Evolutionary conservation across 1,140 invertebrate genomes (phyloP), one percentile per base, ranked within the genome.

Genomic region (Drosophila prosaltans): DNA sequence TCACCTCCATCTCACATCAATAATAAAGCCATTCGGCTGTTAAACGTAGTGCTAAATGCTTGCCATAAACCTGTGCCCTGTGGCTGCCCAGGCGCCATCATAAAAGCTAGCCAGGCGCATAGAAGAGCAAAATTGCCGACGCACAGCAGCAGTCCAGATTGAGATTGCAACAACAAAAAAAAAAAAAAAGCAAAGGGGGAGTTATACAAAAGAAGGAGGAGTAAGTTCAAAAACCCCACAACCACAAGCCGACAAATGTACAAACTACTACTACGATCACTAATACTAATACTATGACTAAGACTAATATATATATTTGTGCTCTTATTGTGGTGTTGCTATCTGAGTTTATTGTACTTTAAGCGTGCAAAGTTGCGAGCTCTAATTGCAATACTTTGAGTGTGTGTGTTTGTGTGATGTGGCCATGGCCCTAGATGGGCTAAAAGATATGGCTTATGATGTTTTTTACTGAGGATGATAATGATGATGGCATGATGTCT

Each of bases 301-400:
- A 36, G 32, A 36, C 32, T 36, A 36, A 36, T 36, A 36, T 5
- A 6, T 6, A 36, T 36, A 7, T 36, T 6, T 36, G 1, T 36
- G 65, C 68, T 77, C 81, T 65, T 71, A 69, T 61, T 75, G 63
- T 72, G 48, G 80, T 71, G 79, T 70, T 73, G 81, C 78, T 69
- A 88, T 88, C 84, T 86, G 84, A 70, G 83, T 86, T 86, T 86
- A 86, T 83, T 86, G 83, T 88, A 88, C 81, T 84, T 81, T 86
- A 65, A 73, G 76, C 75, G 75, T 78, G 75, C 76, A 79, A 76
- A 73, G 67, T 64, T 66, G 61, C 74, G 30, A 81, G 75, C 69
- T 89, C 83, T 84, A 84, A 88, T 83, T 89, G 84, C 67, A 65
- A 60, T 26, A 39, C 32, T 54, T 43, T 78, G 63, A 78, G 61